Conservation (phyloP, 2,113 vertebrate species). For the Philantomba maxwellii region DNA sequence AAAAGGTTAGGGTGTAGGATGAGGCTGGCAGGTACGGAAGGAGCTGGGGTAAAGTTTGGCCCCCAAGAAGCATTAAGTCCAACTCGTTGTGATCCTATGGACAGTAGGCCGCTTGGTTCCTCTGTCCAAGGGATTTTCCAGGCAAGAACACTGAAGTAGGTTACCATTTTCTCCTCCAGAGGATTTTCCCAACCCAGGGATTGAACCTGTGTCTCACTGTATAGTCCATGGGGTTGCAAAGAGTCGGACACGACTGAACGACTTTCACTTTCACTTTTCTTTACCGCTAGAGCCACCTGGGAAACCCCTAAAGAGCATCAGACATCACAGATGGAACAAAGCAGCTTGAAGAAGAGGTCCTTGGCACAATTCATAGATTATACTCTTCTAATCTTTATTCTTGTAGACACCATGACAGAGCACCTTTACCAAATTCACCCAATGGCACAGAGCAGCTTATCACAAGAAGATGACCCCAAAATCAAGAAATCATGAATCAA, state of each 20-base stretch:
- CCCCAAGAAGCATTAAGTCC: not conserved
- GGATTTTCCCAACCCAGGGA: not conserved
- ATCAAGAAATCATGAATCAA: not conserved
- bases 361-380: not conserved
- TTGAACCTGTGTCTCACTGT: not conserved
- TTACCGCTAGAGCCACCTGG: not conserved
- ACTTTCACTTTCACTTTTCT: not conserved
- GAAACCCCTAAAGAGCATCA: not conserved
- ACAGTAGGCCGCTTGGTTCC: not conserved
- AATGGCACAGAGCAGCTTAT: not conserved
- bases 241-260: fast-evolving
- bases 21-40: not conserved
- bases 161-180: not conserved
- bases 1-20: not conserved
- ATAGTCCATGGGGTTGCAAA: not conserved
- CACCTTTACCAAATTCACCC: not conserved
- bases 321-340: not conserved
- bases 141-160: not conserved
- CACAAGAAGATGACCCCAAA: not conserved
- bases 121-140: not conserved
- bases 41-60: not conserved
- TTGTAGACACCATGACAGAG: not conserved
- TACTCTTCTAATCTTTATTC: not conserved
- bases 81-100: not conserved
- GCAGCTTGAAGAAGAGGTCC: not conserved